Percentiles rank a stretch among this genome's conserved stretches.
phyloP scores from a whole-genome alignment of 2,888 invertebrate genomes.

The Fissipunctia ypsillon region DNA sequence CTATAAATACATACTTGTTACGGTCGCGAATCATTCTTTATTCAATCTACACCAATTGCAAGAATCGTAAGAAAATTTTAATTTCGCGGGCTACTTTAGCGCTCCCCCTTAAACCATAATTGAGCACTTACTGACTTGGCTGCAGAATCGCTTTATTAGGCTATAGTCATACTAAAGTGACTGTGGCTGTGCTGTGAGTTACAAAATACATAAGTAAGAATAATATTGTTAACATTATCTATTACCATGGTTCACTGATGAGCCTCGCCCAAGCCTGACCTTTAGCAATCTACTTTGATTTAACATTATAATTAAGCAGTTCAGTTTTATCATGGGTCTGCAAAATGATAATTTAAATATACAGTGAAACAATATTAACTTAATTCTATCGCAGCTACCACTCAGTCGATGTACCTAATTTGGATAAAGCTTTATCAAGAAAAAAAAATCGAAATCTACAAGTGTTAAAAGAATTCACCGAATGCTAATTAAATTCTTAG shows the following conservation, averaged over 20 bases:
- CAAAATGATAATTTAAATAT: neutral
- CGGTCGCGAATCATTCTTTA: no score
- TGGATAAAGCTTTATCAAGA: neutral
- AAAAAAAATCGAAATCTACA: constrained; percentile 7
- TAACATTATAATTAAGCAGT: neutral
- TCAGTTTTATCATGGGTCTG: neutral
- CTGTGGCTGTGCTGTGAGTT: neutral
- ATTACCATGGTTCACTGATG: neutral
- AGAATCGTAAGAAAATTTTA: no score
- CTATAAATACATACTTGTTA: no score
- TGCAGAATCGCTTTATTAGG: neutral
- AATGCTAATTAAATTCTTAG: constrained; percentile 16
- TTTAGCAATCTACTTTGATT: no score
- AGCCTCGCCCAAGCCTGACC: neutral
- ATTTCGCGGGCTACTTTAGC: no score
- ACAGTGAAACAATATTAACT: neutral
- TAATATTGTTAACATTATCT: neutral
- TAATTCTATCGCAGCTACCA: neutral
- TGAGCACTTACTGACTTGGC: neutral
- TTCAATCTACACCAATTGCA: no score
- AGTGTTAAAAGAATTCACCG: constrained; percentile 26
- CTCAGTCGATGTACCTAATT: neutral
- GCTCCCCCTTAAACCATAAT: neutral
- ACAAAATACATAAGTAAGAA: neutral
- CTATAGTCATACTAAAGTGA: neutral